These are phyloP conservation scores for Myotis brandtii DNA, from an alignment of 2,113 vertebrate genomes.

Conservation along the genomic window DNA sequence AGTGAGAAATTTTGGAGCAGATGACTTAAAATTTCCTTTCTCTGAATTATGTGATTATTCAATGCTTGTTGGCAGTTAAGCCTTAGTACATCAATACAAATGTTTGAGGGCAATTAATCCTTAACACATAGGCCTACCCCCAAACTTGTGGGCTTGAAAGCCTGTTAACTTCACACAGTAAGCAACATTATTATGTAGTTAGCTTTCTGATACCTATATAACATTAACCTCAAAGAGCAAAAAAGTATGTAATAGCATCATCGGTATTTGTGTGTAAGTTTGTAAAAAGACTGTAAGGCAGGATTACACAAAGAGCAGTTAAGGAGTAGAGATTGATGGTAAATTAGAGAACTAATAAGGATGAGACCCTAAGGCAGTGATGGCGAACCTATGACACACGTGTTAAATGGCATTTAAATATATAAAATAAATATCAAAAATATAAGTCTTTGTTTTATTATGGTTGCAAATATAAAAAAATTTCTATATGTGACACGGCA, in stretches of 20 bases:
- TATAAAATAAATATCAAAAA: too few species aligned
- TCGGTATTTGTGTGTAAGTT: background rate
- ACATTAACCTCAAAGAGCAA: background rate
- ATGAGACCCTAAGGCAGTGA: background rate
- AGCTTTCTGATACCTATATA: background rate
- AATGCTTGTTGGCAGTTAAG: background rate
- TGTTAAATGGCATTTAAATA: too few species aligned
- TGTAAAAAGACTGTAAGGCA: background rate
- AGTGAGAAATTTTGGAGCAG: background rate
- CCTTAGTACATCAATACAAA: background rate
- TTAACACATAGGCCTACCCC: background rate
- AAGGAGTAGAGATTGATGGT: background rate
- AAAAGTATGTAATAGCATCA: background rate
- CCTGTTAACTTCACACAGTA: background rate
- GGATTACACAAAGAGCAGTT: background rate
- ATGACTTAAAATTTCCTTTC: background rate
- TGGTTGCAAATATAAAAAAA: too few species aligned
- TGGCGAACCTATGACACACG: too few species aligned
- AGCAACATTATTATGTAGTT: background rate
- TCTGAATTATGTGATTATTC: conserved; percentile 19
- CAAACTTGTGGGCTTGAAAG: background rate
- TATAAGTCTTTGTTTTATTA: too few species aligned
- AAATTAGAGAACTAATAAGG: background rate
- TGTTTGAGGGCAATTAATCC: background rate
- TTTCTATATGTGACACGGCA: too few species aligned